These are phyloP conservation scores for Resseliella maxima DNA, from an alignment of 2,888 invertebrate species.

Conservation along the genomic window DNA sequence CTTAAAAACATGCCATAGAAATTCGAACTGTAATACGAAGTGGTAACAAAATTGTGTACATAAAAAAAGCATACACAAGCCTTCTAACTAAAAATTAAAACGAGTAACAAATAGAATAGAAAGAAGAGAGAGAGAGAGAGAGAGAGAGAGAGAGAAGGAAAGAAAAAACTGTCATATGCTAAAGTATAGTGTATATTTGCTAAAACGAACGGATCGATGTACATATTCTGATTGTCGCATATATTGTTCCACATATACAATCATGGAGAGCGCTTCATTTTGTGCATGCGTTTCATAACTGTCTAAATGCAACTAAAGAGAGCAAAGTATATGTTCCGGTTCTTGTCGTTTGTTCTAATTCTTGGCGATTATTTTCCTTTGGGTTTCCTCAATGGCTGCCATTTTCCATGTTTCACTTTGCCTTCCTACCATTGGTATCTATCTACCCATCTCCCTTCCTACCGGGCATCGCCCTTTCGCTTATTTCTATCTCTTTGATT, in stretches of 20 bases:
- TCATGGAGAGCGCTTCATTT: background rate
- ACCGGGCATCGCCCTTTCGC: too few species aligned
- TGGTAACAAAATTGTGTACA: too few species aligned
- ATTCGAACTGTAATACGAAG: too few species aligned
- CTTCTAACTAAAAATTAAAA: background rate
- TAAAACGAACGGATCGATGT: background rate
- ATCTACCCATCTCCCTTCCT: too few species aligned
- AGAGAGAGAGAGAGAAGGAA: background rate
- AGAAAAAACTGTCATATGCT: background rate
- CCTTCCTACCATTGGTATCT: too few species aligned
- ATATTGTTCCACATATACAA: background rate
- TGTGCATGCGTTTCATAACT: background rate
- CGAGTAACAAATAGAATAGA: background rate
- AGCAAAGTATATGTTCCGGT: background rate
- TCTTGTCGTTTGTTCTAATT: conserved; percentile 28
- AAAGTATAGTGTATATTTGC: background rate
- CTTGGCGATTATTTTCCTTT: background rate
- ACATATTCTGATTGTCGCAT: background rate
- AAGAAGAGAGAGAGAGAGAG: background rate
- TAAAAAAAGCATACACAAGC: too few species aligned
- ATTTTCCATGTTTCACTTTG: background rate
- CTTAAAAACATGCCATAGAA: conserved; percentile 19
- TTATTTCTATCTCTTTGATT: background rate
- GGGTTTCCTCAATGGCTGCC: background rate
- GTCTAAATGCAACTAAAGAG: background rate